Evolutionary conservation across 2,113 vertebrate species (phyloP), one percentile per base, ranked within the genome.

Genomic region (Ophthalmolycus amberensis): DNA sequence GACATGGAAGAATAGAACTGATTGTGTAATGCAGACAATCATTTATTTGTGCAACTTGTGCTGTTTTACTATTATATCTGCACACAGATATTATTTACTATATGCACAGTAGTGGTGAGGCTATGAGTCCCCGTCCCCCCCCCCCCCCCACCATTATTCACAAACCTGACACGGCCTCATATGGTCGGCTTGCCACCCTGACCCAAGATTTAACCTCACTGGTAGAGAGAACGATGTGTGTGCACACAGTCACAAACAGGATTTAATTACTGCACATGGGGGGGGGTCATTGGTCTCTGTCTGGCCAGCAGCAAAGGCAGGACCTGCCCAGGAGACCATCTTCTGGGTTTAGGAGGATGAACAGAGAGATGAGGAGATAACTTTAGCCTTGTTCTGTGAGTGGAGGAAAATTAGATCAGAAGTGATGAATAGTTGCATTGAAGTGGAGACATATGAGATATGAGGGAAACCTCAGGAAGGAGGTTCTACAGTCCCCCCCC

Each of bases 221-320:
- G 58, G 9, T 54, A 50, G 42, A 67, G 64, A 40, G 62, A 78
- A 58, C 44, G 59, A 32, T 32, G 29, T 14, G 5, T 11, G 1
- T 38, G 42, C 58, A 27, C 63, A 38, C 63, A 79, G 59, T 79
- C 80, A 68, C 63, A 81, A 56, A 64, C 10, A 72, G 22, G 72
- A 78, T 87, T 82, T 71, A 84, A 87, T 92, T 86, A 83, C 77
- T 80, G 42, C 34, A 71, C 80, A 7, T 75, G 64, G 62, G 29
- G 29, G 29, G 29, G 29, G 29, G 29, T 62, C 65, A 84, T 89
- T 85, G 83, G 50, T 86, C 62, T 81, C 37, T 66, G 79, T 89
- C 79, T 90, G 69, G 46, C 72, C 20, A 20, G 77, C 62, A 76
- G 71, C 52, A 74, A 58, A 32, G 67, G 71, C 79, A 72, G 58